These are phyloP conservation scores for Parnassius orleans DNA, from an alignment of 2,888 invertebrate species.

Conservation along the genomic window DNA sequence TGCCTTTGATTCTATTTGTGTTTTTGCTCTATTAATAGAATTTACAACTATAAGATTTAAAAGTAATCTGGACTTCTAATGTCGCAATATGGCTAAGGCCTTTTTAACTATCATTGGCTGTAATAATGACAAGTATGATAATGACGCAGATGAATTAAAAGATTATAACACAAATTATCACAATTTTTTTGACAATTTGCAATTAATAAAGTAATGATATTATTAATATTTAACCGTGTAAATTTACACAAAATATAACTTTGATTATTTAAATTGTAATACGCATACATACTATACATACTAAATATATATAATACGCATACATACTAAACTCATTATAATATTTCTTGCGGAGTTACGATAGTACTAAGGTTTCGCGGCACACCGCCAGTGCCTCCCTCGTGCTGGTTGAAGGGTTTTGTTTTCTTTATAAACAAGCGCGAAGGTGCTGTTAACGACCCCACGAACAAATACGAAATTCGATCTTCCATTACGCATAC, in stretches of 20 bases:
- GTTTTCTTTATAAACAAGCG: slow-evolving; percentile 79
- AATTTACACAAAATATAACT: not conserved
- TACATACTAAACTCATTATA: slow-evolving; percentile 43
- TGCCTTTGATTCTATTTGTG: too few species aligned
- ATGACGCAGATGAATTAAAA: too few species aligned
- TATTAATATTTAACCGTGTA: too few species aligned
- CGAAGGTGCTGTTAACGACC: slow-evolving; percentile 78
- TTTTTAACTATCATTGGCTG: too few species aligned
- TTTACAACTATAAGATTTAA: too few species aligned
- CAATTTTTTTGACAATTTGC: too few species aligned
- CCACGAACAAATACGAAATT: slow-evolving; percentile 80
- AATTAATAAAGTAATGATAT: too few species aligned
- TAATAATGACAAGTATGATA: too few species aligned
- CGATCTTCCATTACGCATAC: slow-evolving; percentile 79
- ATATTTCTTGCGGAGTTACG: slow-evolving; percentile 47
- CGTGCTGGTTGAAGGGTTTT: slow-evolving; percentile 65
- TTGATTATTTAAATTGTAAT: slow-evolving; percentile 24
- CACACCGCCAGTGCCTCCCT: slow-evolving; percentile 36
- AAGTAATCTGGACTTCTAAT: too few species aligned
- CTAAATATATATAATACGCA: slow-evolving; percentile 36
- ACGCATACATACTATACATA: slow-evolving; percentile 30
- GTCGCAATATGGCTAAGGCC: too few species aligned
- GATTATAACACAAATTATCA: too few species aligned
- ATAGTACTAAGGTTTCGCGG: slow-evolving; percentile 49
- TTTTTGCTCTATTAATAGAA: too few species aligned